These are phyloP conservation scores for Abramis brama DNA, from an alignment of 2,113 vertebrate species.

Conservation along the genomic window DNA sequence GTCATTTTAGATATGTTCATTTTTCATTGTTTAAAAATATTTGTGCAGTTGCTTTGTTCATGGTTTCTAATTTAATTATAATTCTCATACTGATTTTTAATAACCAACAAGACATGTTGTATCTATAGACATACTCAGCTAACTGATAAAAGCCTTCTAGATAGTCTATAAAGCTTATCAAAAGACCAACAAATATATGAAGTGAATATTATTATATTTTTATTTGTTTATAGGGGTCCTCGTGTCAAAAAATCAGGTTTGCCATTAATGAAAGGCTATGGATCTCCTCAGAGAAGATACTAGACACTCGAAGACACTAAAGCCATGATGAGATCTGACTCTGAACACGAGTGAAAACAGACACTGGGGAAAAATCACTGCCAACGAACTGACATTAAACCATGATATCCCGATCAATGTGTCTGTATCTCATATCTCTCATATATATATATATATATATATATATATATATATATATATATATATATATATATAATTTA, in stretches of 20 bases:
- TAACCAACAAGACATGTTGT: not conserved
- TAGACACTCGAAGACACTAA: no score
- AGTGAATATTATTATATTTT: not conserved
- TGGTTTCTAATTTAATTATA: no score
- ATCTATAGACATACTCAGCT: not conserved
- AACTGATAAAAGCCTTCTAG: not conserved
- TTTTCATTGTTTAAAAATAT: not conserved
- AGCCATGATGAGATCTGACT: not conserved
- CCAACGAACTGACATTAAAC: not conserved
- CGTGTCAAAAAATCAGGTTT: conserved; percentile 24
- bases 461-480: no score
- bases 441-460: not conserved
- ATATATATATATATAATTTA: no score
- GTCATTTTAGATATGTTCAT: not conserved
- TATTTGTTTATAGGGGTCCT: conserved; percentile 5
- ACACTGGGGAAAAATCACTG: no score
- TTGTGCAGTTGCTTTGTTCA: not conserved
- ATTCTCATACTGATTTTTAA: not conserved
- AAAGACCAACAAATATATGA: not conserved
- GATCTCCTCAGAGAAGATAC: not conserved
- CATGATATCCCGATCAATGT: not conserved
- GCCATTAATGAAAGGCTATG: not conserved
- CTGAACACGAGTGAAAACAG: not conserved
- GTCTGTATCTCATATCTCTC: not conserved
- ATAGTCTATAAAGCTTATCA: not conserved